Percentiles rank a stretch among this genome's conserved stretches.
Evolutionary conservation across 2,888 invertebrate species (phyloP).

Genomic region (Eucera pruinosa): DNA sequence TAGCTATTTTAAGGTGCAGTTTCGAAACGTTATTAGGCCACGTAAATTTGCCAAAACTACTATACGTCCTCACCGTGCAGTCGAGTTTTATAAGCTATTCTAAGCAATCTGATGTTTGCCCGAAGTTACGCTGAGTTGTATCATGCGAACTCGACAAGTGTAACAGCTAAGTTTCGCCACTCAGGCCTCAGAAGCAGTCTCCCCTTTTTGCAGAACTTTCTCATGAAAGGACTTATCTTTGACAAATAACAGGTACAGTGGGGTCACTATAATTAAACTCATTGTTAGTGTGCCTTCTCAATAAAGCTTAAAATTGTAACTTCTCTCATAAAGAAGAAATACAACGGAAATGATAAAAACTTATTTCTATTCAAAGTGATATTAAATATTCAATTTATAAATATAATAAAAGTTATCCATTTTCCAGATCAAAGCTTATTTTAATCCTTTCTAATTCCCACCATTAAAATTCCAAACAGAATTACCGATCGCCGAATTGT

Average conservation of each 20-base stretch:
- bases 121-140: constrained; percentile 25
- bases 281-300: neutral
- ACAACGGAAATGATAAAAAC: neutral
- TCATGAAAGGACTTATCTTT: constrained; percentile 16
- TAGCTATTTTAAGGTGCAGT: neutral
- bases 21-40: neutral
- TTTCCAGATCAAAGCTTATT: neutral
- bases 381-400: neutral
- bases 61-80: neutral
- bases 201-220: constrained; percentile 14
- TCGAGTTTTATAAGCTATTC: constrained; percentile 34
- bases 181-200: neutral
- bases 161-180: constrained; percentile 29
- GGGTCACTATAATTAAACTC: constrained; percentile 11
- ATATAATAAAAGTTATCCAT: neutral
- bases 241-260: neutral
- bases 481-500: neutral
- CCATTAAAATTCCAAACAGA: neutral
- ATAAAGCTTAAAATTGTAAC: no score
- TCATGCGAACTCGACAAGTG: constrained; percentile 34
- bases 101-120: constrained; percentile 36
- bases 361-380: neutral
- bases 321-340: neutral
- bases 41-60: constrained; percentile 10
- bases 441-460: neutral